A percentile compares a stretch with the other conserved stretches of the same genome.
Evolutionary conservation across 2,797 vertebrate species (phyloP).

Genomic region (Dromococcyx pavoninus): DNA sequence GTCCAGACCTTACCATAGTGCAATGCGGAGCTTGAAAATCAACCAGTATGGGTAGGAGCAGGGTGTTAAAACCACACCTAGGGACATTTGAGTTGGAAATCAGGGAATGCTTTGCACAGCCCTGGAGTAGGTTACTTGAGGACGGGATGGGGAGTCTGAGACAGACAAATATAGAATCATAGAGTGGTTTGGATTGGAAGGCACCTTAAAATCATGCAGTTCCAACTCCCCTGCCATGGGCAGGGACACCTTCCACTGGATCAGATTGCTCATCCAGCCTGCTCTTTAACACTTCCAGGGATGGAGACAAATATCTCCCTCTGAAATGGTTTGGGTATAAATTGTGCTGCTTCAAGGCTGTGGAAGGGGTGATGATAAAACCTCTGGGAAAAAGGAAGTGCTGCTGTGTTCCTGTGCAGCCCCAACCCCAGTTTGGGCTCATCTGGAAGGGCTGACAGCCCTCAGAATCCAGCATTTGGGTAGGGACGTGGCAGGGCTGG

Average conservation of each 20-base stretch:
- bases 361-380: not conserved
- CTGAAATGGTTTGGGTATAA: not conserved
- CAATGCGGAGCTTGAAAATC: fast-evolving
- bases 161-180: fast-evolving
- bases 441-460: not conserved
- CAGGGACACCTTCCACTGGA: too few relatives aligned
- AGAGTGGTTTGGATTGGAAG: too few relatives aligned
- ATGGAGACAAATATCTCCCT: not conserved
- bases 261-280: too few relatives aligned
- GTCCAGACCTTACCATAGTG: fast-evolving
- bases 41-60: not conserved
- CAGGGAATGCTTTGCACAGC: not conserved
- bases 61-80: not conserved
- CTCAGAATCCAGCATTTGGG: fast-evolving
- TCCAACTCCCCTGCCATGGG: too few relatives aligned
- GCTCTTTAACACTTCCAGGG: too few relatives aligned
- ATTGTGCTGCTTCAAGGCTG: fast-evolving
- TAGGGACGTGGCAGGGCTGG: fast-evolving
- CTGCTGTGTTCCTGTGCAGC: fast-evolving
- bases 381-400: fast-evolving
- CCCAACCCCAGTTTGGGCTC: not conserved
- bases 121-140: not conserved
- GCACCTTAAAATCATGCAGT: too few relatives aligned
- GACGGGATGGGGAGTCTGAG: not conserved
- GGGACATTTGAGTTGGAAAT: not conserved